These are phyloP conservation scores for Sphaerophoria taeniata DNA, from an alignment of 2,888 invertebrate species.

Conservation along the genomic window DNA sequence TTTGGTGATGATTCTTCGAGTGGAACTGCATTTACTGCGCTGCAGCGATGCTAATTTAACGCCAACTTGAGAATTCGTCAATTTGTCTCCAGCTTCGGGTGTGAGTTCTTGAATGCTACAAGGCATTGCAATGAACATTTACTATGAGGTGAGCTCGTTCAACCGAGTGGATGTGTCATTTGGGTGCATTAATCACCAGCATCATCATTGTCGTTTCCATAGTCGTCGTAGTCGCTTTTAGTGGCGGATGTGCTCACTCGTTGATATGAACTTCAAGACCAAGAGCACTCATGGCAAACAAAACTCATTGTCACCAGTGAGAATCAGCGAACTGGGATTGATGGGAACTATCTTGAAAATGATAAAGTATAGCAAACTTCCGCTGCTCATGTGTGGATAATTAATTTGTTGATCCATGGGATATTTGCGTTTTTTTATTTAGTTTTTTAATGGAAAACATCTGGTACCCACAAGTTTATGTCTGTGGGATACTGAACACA, in stretches of 20 bases:
- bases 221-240: neutral
- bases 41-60: constrained; percentile 71
- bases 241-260: neutral
- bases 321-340: neutral
- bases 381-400: constrained; percentile 59
- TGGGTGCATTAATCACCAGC: constrained; percentile 53
- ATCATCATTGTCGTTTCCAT: neutral
- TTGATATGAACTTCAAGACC: constrained; percentile 5
- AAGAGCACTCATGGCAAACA: neutral
- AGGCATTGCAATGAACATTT: constrained; percentile 39
- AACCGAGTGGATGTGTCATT: constrained; percentile 27
- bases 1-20: constrained; percentile 66
- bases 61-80: constrained; percentile 64
- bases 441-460: neutral
- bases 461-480: constrained; percentile 27
- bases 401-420: constrained; percentile 67
- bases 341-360: neutral
- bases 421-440: constrained; percentile 56
- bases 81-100: neutral
- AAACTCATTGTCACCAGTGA: constrained; percentile 35
- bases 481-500: neutral
- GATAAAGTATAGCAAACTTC: constrained; percentile 21
- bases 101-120: neutral
- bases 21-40: constrained; percentile 66
- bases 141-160: constrained; percentile 21